phyloP scores from a whole-genome alignment of 2,113 vertebrate genomes.

The Anolis sagrei region DNA sequence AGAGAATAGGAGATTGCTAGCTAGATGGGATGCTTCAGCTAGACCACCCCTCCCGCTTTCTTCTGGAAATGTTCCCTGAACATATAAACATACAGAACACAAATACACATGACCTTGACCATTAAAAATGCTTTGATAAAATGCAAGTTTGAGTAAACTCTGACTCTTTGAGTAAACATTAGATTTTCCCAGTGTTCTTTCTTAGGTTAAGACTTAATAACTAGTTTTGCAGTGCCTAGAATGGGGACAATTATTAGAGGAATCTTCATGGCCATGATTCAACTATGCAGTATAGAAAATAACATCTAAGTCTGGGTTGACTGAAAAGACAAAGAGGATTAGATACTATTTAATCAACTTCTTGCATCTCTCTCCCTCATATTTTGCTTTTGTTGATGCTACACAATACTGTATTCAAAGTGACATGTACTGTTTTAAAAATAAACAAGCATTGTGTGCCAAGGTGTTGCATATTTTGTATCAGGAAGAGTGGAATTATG shows the following conservation, averaged over 20 bases:
- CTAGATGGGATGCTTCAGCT: too few relatives aligned
- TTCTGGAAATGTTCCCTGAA: too few relatives aligned
- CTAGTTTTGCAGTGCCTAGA: neutral
- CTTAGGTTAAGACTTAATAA: neutral
- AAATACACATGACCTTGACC: too few relatives aligned
- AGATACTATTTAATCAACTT: neutral
- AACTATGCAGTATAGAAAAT: neutral
- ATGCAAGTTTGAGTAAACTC: neutral
- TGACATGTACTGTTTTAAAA: too few relatives aligned
- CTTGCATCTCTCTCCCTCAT: neutral
- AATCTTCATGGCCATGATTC: neutral
- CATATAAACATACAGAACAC: too few relatives aligned
- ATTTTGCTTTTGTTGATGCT: neutral
- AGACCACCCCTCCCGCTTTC: too few relatives aligned
- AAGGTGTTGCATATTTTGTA: neutral
- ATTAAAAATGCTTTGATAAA: too few relatives aligned
- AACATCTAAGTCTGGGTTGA: neutral
- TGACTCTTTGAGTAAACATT: neutral
- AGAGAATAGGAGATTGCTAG: too few relatives aligned
- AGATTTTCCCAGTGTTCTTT: slow-evolving; percentile 3
- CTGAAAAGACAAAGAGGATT: neutral
- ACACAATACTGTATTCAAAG: neutral
- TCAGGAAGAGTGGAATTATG: neutral
- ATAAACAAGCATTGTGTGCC: neutral
- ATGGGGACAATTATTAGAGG: slow-evolving; percentile 47